A percentile compares a stretch with the other conserved stretches of the same genome.
Evolutionary conservation across 2,113 vertebrate genomes (phyloP).

Genomic region (Ifrita kowaldi): DNA sequence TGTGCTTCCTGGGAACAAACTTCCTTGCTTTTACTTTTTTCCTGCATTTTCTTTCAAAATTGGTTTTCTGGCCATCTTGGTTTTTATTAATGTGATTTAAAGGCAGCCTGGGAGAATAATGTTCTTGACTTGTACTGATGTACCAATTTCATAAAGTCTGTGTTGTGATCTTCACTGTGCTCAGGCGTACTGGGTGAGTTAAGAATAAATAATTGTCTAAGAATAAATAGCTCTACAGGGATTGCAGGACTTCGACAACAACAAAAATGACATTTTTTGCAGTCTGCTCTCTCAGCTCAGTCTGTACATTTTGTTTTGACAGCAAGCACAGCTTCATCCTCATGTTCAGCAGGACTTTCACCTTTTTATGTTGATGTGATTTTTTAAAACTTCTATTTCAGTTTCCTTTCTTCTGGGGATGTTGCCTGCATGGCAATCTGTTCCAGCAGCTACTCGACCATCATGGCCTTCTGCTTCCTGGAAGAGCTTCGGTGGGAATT

Average conservation of each 20-base stretch:
- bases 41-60: background rate
- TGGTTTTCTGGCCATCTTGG: background rate
- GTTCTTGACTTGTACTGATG: background rate
- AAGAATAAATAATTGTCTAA: background rate
- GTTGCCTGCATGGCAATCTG: conserved; percentile 92
- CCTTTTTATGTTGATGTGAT: background rate
- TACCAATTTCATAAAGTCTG: background rate
- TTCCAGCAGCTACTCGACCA: conserved; percentile 78
- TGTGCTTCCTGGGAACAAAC: background rate
- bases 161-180: background rate
- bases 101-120: background rate
- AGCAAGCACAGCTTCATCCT: background rate
- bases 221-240: background rate
- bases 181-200: background rate
- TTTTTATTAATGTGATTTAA: background rate
- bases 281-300: background rate
- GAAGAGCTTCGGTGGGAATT: conserved; percentile 93
- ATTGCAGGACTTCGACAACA: background rate
- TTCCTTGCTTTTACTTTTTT: background rate
- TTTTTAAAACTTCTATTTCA: conserved; percentile 50
- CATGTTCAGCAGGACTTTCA: background rate
- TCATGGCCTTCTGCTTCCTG: conserved; percentile 93
- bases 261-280: background rate
- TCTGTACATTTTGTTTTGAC: background rate
- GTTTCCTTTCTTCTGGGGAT: conserved; percentile 83